Base-by-base conservation (phyloP, 2,113 vertebrate species). In the Panthera leo region DNA sequence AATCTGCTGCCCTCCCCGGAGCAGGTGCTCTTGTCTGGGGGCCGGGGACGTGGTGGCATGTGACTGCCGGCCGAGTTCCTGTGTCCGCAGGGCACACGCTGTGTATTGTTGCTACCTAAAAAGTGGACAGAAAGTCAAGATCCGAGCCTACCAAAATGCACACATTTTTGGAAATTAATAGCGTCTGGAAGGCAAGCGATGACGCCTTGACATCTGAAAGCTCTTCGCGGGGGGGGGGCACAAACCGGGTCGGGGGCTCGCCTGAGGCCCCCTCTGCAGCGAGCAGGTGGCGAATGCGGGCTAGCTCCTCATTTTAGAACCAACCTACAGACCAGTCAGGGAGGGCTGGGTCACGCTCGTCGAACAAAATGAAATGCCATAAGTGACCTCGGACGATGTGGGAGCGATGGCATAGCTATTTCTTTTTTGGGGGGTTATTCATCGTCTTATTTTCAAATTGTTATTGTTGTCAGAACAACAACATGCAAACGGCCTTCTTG, bases 291-390 rank as follows among this genome's bases (percentile, higher is more conserved):
- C 42, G 70, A 27, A 61, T 29, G 58, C 34, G 31, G 29, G 51
- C 27, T 45, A 3, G 0, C 19, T 16, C 71, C 19, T 75, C 61
- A 21, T 25, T 23, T 68, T 53, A 8, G 79, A 90, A 39, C 34
- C 39, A 25, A 5, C 53, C 45, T 6, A 3, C 15, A 19, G 25
- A 36, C 19, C 18, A 23, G 39, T 42, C 36, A 10, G 18, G 4
- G 21, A 51, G 31, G 12, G 21, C 39, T 18, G 1, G 23, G 8
- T 11, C 3, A 3, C 10, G 3, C 27, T 11, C 9, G 42, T 1
- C 27, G 7, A 55, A 10, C 29, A 0, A 23, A 55, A 25, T 10
- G 3, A 19, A 65, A 51, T 29, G 58, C 42, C 29, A 10, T 14
- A 10, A 34, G n/a, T 14, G 42, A n/a, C 25, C 7, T 78, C 63